Evolutionary conservation across 2,113 vertebrate species (phyloP).

Genomic region (Indri indri): DNA sequence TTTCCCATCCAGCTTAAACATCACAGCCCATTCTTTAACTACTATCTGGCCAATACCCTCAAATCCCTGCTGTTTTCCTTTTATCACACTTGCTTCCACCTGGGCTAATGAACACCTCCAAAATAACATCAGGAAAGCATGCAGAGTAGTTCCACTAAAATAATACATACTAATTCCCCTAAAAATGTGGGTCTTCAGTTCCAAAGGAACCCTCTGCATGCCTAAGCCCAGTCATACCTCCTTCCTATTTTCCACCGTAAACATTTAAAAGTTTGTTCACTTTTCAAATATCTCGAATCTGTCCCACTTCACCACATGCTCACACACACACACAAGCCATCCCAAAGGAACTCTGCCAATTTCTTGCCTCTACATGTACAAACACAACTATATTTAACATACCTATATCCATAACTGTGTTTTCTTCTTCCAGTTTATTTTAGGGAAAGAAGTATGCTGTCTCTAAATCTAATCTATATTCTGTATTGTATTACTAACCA

Average conservation of each 20-base stretch:
- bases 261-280: background rate
- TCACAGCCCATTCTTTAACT: background rate
- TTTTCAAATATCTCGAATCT: background rate
- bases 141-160: background rate
- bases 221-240: background rate
- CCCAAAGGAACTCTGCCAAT: background rate
- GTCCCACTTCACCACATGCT: no score
- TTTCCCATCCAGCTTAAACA: background rate
- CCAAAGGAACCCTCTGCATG: background rate
- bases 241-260: background rate
- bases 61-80: conserved; percentile 1
- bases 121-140: background rate
- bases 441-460: background rate
- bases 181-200: background rate
- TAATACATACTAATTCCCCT: background rate
- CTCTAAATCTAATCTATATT: background rate
- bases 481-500: background rate
- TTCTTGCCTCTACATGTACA: background rate
- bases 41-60: background rate
- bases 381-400: background rate
- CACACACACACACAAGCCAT: background rate
- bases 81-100: conserved; percentile 20
- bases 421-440: background rate
- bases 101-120: background rate
- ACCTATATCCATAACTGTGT: background rate